These are phyloP conservation scores for Artibeus jamaicensis DNA, from an alignment of 2,797 vertebrate genomes.

Conservation along the genomic window DNA sequence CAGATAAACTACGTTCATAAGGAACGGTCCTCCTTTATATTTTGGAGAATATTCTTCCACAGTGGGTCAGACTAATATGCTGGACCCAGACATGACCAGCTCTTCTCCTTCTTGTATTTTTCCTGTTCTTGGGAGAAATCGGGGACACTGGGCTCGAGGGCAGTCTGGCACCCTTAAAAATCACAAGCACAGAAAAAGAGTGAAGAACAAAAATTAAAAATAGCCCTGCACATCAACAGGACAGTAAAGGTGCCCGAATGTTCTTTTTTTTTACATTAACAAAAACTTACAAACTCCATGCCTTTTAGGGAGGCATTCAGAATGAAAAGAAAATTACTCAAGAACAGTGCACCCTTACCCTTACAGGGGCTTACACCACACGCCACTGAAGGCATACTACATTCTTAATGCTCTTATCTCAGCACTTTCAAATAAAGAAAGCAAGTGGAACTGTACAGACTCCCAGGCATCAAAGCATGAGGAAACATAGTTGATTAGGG, in stretches of 20 bases:
- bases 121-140: conserved; percentile 67
- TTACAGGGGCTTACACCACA: neutral
- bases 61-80: conserved; percentile 9
- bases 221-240: conserved; percentile 62
- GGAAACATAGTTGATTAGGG: neutral
- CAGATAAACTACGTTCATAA: neutral
- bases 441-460: neutral
- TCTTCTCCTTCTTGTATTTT: conserved; percentile 23
- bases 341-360: neutral
- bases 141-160: conserved; percentile 60
- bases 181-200: conserved; percentile 71
- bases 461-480: neutral
- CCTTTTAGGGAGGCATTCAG: neutral
- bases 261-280: conserved; percentile 57
- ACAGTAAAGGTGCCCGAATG: conserved; percentile 56
- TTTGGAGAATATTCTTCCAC: conserved; percentile 26
- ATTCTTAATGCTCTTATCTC: neutral
- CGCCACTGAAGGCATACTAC: neutral
- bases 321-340: neutral
- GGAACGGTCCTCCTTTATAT: conserved; percentile 13
- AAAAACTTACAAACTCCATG: conserved; percentile 35
- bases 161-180: conserved; percentile 75
- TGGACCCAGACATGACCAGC: neutral
- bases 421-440: neutral
- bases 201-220: conserved; percentile 71